Conservation (phyloP, 2,113 vertebrate genomes). For the Psilopogon haemacephalus region DNA sequence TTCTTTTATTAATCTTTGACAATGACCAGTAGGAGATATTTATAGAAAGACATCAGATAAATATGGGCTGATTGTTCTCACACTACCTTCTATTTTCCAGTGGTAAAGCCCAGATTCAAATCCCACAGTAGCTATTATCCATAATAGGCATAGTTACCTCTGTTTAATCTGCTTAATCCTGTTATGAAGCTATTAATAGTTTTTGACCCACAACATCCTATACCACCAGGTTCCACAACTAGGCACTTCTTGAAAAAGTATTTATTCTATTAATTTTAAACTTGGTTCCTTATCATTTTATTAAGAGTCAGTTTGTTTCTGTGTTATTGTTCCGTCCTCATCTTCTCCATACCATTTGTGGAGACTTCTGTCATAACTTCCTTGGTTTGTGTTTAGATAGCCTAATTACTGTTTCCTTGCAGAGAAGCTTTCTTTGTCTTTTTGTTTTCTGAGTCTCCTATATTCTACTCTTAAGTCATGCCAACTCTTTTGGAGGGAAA, state of each 20-base stretch:
- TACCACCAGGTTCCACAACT: not conserved
- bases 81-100: not conserved
- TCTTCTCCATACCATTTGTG: not conserved
- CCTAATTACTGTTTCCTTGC: not conserved
- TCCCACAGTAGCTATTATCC: not conserved
- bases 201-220: not conserved
- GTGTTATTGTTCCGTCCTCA: slow-evolving; percentile 9
- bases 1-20: not conserved
- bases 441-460: not conserved
- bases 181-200: not conserved
- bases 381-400: slow-evolving; percentile 34
- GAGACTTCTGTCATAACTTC: slow-evolving; percentile 18
- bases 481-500: not conserved
- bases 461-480: not conserved
- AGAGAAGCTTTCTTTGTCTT: not conserved
- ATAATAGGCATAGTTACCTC: not conserved
- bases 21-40: not conserved
- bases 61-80: not conserved
- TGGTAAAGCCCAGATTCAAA: not conserved
- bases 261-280: not conserved
- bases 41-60: not conserved
- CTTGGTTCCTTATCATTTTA: not conserved
- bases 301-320: slow-evolving; percentile 21
- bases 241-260: not conserved
- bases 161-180: not conserved